Evolutionary conservation across 2,113 vertebrate genomes (phyloP).

Genomic region (Donacobius atricapilla): DNA sequence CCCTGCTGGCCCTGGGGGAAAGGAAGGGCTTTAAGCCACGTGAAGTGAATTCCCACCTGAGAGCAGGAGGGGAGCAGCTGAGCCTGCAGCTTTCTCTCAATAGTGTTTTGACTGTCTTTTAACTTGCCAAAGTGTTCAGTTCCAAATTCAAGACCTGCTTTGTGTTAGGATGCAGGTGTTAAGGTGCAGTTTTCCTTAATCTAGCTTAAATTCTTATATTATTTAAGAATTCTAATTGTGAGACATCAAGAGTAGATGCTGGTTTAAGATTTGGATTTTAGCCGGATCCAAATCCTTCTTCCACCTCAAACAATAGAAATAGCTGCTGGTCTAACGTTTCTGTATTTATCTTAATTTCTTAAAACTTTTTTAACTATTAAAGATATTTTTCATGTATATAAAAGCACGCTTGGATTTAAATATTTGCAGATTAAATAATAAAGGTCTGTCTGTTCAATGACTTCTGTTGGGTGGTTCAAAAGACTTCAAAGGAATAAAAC

Average conservation of each 20-base stretch:
- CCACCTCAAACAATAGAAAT: background rate
- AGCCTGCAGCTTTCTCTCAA: background rate
- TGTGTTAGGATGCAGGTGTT: background rate
- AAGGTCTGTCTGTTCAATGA: background rate
- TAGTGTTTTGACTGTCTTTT: background rate
- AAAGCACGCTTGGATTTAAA: background rate
- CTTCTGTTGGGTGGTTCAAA: background rate
- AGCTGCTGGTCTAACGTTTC: background rate
- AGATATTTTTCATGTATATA: background rate
- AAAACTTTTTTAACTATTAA: conserved; percentile 42
- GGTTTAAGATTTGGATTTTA: background rate
- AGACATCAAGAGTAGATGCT: background rate
- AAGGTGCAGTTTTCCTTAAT: background rate
- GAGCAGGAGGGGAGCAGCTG: background rate
- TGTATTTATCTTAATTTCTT: conserved; percentile 27
- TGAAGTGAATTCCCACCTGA: background rate
- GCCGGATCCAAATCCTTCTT: background rate
- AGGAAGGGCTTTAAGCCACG: background rate
- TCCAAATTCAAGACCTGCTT: background rate
- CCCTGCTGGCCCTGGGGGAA: background rate
- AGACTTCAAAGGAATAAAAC: background rate
- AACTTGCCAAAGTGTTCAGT: background rate
- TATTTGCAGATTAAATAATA: conserved; percentile 8
- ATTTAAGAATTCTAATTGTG: background rate
- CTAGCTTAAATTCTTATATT: background rate